These are phyloP conservation scores for Helicoverpa armigera DNA, from an alignment of 1,140 invertebrate genomes.

Conservation along the genomic window DNA sequence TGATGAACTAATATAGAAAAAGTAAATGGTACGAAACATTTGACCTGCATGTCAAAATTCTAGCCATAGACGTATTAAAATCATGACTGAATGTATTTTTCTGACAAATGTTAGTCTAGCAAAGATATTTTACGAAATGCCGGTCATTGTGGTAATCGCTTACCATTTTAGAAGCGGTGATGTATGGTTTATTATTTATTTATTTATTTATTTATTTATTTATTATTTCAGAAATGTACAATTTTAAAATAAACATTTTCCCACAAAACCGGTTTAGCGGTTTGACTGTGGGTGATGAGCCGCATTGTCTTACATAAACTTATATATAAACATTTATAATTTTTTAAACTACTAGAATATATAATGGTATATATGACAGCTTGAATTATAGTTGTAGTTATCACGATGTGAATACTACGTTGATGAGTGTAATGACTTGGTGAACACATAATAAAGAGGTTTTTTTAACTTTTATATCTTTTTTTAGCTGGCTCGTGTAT, in stretches of 20 bases:
- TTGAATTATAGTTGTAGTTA: conserved; percentile 9
- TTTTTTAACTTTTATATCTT: neutral
- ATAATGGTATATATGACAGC: conserved; percentile 25
- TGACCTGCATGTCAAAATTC: no score
- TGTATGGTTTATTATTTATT: no score
- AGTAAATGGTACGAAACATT: no score
- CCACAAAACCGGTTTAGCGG: no score
- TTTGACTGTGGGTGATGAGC: no score
- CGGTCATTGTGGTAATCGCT: conserved; percentile 9
- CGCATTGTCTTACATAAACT: no score
- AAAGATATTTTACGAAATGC: neutral
- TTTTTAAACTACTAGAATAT: no score
- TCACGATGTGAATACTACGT: conserved; percentile 3
- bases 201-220: no score
- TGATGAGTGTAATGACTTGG: conserved; percentile 19
- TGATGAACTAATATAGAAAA: no score
- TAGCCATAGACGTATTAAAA: neutral
- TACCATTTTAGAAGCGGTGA: neutral
- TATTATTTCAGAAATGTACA: no score
- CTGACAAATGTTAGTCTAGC: neutral
- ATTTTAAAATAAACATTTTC: no score
- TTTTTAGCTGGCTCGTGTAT: neutral
- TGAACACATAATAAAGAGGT: neutral
- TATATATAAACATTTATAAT: no score
- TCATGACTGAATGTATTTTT: neutral